Evolutionary conservation across 2,113 vertebrate genomes (phyloP).

Genomic region (Gallinago jamesoni): DNA sequence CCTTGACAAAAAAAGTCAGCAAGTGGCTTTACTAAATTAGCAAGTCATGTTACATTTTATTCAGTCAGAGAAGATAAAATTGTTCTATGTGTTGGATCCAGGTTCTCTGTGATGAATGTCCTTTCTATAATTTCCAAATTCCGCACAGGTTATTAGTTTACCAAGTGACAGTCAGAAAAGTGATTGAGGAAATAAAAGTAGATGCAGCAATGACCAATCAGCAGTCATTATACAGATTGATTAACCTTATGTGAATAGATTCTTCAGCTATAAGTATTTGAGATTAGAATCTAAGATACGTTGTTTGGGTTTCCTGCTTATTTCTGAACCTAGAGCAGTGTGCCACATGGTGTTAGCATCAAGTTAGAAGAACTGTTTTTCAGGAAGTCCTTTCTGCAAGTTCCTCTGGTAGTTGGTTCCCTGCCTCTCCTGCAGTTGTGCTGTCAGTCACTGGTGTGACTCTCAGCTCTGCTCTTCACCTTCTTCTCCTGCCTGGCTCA

Average conservation of each 20-base stretch:
- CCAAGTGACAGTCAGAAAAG: background rate
- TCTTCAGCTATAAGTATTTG: background rate
- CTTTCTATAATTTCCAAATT: slow-evolving; percentile 1
- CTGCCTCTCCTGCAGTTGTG: background rate
- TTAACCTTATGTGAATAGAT: background rate
- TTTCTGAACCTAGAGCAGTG: background rate
- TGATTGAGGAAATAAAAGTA: background rate
- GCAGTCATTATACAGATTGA: background rate
- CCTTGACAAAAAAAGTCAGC: slow-evolving; percentile 16
- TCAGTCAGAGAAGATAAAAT: background rate
- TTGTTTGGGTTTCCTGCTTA: background rate
- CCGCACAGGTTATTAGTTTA: background rate
- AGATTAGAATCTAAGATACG: background rate
- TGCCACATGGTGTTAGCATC: rapidly evolving
- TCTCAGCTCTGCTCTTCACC: background rate
- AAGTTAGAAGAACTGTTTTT: background rate
- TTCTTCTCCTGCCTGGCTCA: background rate
- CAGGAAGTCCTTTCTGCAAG: background rate
- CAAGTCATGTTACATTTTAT: background rate
- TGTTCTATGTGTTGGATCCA: background rate
- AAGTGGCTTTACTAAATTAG: slow-evolving; percentile 3
- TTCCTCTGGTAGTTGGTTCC: background rate
- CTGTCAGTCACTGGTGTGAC: background rate
- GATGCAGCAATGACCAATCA: background rate
- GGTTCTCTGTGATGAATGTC: background rate